phyloP scores from a whole-genome alignment of 2,113 vertebrate genomes.

The Apodemus speciosus region DNA sequence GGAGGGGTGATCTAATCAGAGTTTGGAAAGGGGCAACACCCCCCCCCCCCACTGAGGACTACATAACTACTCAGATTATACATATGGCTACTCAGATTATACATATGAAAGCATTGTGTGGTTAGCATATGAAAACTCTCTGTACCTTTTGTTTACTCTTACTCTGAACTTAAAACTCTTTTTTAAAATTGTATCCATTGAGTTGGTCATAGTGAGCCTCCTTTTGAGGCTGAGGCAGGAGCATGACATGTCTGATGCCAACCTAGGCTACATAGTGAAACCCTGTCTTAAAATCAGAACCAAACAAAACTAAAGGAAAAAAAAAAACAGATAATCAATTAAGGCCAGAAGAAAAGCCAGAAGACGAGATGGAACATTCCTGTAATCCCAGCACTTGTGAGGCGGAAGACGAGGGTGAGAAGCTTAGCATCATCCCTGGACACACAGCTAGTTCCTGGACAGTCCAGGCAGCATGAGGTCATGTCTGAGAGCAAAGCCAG shows the following conservation, averaged over 20 bases:
- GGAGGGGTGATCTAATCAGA: constrained; percentile 15
- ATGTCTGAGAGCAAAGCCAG: background rate
- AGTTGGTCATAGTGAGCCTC: background rate
- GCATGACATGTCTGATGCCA: background rate
- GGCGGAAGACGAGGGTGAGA: background rate
- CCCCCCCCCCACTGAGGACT: background rate
- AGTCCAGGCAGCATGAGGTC: background rate
- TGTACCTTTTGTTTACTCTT: constrained; percentile 29
- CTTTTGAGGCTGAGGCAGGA: background rate
- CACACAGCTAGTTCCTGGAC: background rate
- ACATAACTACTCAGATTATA: background rate
- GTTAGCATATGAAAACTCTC: background rate
- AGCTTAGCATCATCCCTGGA: background rate
- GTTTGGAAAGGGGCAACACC: background rate
- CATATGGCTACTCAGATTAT: background rate
- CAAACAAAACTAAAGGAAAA: background rate
- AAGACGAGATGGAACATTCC: too few species aligned
- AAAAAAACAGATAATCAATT: too few species aligned
- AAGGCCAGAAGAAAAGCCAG: background rate
- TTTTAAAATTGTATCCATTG: background rate
- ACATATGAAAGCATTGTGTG: background rate
- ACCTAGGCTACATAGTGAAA: background rate
- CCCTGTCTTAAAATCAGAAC: background rate
- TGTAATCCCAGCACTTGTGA: background rate
- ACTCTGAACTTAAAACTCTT: constrained; percentile 1